Evolutionary conservation across 2,797 vertebrate species (phyloP), one percentile per base, ranked within the genome.

Genomic region (Xerus rutilus): DNA sequence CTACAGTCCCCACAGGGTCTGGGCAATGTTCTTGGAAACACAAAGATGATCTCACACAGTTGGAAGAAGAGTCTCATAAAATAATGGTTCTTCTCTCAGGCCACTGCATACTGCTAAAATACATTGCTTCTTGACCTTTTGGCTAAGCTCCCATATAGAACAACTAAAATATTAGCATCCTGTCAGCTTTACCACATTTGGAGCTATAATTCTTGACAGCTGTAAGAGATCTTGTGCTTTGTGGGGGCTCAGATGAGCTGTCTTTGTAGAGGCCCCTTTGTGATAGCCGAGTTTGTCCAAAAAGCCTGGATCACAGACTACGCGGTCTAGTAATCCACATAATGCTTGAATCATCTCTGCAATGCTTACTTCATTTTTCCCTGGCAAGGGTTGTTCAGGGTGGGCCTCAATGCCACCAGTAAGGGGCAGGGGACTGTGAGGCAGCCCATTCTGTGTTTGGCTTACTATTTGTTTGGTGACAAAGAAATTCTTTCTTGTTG

Each of bases 71-170:
- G 92, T 78, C 64, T 6, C 78, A 62, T 94, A 96, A 95, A 97
- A 91, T 93, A 94, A 76, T 89, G 89, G 89, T n/a, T 57, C 70
- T 88, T 96, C 92, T 97, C 67, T 91, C 49, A 91, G 92, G 64
- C 78, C 93, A 76, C 64, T 97, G 78, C 49, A 84, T 73, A 82
- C 84, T 93, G 76, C 70, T 94, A 85, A 95, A 96, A 94, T 95
- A 95, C 81, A 96, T 86, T 93, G 47, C 91, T 95, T 96, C 69
- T 95, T 96, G 97, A 97, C 94, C 91, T 93, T 93, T 96, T 97
- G 93, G 96, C 96, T 89, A 77, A 94, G 84, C 86, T 94, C 70
- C 91, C 79, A 89, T 85, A 81, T 86, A 97, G 94, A 96, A 96
- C 78, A 97, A 96, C 93, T 96, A 69, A 96, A 96, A 93, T 96